Conservation (phyloP, 2,113 vertebrate genomes). For the Apus apus region DNA sequence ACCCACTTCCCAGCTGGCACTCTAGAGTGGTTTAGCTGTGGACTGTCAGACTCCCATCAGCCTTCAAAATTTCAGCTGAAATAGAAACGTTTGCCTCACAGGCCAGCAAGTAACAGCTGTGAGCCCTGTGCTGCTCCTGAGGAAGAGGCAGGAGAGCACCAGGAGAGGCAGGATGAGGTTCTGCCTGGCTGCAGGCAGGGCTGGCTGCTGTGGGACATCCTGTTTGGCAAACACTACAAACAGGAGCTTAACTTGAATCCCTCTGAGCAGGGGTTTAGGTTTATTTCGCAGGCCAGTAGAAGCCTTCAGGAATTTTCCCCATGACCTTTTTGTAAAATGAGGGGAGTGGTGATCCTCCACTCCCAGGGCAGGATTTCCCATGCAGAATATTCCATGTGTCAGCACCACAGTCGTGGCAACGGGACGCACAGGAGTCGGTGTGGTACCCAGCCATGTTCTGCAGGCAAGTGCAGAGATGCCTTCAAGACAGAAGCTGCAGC, state of each 20-base stretch:
- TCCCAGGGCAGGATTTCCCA: background rate
- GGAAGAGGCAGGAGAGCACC: background rate
- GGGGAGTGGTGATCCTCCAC: background rate
- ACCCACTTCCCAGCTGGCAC: slow-evolving; percentile 54
- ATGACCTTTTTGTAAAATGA: background rate
- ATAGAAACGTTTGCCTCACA: background rate
- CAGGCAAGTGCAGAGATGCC: background rate
- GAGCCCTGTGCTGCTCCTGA: background rate
- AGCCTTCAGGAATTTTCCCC: background rate
- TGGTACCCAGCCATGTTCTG: background rate
- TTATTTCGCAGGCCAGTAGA: background rate
- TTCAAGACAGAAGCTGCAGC: background rate
- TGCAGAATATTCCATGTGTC: background rate
- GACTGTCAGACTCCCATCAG: slow-evolving; percentile 37
- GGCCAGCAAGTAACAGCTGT: background rate
- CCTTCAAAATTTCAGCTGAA: background rate
- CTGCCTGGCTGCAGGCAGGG: background rate
- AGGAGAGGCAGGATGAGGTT: background rate
- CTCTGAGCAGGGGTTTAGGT: background rate
- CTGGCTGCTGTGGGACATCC: background rate
- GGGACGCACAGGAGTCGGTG: rapidly evolving
- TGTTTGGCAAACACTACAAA: rapidly evolving
- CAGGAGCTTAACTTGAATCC: background rate
- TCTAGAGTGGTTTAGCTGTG: background rate
- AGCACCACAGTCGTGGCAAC: rapidly evolving